Evolutionary conservation across 2,113 vertebrate genomes (phyloP).

Genomic region (Halichoerus grypus): DNA sequence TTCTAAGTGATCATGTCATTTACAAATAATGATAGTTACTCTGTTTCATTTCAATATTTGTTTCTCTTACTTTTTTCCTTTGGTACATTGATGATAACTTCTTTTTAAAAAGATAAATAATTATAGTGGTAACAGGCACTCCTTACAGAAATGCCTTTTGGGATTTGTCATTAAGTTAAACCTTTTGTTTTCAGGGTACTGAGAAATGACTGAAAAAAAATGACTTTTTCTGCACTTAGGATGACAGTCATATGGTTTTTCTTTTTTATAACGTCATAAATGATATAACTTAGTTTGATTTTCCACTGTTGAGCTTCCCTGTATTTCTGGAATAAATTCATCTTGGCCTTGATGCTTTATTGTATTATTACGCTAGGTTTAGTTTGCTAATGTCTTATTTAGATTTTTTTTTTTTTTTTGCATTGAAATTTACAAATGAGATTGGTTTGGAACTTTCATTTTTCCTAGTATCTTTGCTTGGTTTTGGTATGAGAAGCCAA

Average conservation of each 20-base stretch:
- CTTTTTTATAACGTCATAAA: not conserved
- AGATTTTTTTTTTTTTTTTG: not conserved
- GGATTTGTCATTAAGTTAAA: not conserved
- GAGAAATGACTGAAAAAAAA: not conserved
- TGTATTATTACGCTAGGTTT: not conserved
- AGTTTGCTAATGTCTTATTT: slow-evolving; percentile 36
- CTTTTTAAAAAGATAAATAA: slow-evolving; percentile 16
- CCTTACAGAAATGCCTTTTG: slow-evolving; percentile 15
- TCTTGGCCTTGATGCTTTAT: not conserved
- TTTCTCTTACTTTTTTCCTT: not conserved
- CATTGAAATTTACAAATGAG: slow-evolving; percentile 15
- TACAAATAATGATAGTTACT: slow-evolving; percentile 33
- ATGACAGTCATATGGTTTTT: not conserved
- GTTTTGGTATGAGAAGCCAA: not conserved
- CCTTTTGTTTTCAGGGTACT: not conserved
- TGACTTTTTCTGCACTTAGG: not conserved
- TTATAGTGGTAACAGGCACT: not conserved
- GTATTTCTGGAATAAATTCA: not conserved
- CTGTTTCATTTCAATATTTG: not conserved
- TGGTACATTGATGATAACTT: not conserved
- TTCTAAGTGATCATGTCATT: slow-evolving; percentile 1
- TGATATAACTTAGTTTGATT: slow-evolving; percentile 35
- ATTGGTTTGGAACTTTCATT: not conserved
- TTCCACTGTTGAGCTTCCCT: not conserved
- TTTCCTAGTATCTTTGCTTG: not conserved